Conservation (phyloP, 2,797 vertebrate species). For the Gorsachius magnificus region DNA sequence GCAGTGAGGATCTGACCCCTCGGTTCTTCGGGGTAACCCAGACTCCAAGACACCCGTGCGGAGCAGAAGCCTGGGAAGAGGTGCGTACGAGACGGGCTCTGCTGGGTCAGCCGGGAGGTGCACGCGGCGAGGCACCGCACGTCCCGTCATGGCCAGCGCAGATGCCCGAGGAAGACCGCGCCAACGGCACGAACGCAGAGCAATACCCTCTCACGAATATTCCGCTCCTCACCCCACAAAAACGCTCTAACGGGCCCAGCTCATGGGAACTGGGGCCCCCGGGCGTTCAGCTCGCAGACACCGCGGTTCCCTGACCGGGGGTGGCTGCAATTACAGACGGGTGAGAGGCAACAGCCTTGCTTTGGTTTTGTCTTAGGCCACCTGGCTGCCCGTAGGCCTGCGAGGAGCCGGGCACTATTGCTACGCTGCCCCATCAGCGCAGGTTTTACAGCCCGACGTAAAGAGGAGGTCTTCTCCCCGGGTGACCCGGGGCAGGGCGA, state of each 20-base stretch:
- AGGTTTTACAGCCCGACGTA: neutral
- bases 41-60: no score
- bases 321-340: neutral
- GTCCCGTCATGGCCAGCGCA: no score
- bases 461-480: neutral
- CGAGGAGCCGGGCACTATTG: neutral
- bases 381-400: neutral
- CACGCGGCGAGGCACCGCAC: rapidly evolving
- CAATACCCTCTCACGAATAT: neutral
- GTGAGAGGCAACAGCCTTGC: neutral
- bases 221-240: rapidly evolving
- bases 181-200: rapidly evolving
- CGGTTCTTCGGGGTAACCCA: neutral
- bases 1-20: neutral
- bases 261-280: neutral
- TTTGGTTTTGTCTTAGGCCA: neutral
- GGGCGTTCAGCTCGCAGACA: neutral
- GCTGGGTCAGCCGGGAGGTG: neutral
- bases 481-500: neutral
- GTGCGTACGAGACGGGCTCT: neutral
- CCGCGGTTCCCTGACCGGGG: neutral
- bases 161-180: neutral
- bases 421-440: neutral
- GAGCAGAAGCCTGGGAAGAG: neutral
- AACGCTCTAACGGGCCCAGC: rapidly evolving